Conservation (phyloP, 2,113 vertebrate species). For the Pungitius pungitius region DNA sequence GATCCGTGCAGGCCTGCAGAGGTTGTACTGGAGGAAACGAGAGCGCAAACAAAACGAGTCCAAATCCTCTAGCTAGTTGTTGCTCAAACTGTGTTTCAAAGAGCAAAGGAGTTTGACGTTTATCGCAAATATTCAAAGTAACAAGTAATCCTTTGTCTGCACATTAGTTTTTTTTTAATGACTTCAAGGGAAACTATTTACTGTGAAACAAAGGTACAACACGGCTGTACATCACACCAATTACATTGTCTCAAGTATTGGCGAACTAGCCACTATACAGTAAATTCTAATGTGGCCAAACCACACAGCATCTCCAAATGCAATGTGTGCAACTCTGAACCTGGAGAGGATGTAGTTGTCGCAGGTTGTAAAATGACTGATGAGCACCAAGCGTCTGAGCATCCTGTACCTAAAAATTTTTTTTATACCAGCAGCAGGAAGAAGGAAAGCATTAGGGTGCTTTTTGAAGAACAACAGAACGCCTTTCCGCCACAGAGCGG, state of each 20-base stretch:
- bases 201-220: neutral
- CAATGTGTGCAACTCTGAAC: neutral
- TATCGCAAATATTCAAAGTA: neutral
- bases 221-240: neutral
- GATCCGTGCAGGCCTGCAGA: conserved; percentile 1
- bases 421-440: conserved; percentile 53
- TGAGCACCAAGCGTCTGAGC: conserved; percentile 27
- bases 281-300: too few species aligned
- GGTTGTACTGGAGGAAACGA: neutral
- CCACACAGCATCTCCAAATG: too few species aligned
- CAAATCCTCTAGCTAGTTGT: neutral
- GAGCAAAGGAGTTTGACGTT: neutral
- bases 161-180: neutral
- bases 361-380: conserved; percentile 26
- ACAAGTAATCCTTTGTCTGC: neutral
- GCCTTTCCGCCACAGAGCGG: neutral
- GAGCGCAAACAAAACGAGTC: conserved; percentile 5
- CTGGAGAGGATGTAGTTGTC: conserved; percentile 12
- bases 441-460: conserved; percentile 63
- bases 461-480: conserved; percentile 31
- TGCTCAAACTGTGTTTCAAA: neutral
- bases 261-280: too few species aligned
- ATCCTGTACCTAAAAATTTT: conserved; percentile 51
- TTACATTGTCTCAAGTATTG: too few species aligned
- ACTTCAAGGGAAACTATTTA: neutral